Percentiles rank a stretch among this genome's conserved stretches.
These are phyloP conservation scores for Calonectris borealis DNA, from an alignment of 2,113 vertebrate species.

Conservation along the genomic window DNA sequence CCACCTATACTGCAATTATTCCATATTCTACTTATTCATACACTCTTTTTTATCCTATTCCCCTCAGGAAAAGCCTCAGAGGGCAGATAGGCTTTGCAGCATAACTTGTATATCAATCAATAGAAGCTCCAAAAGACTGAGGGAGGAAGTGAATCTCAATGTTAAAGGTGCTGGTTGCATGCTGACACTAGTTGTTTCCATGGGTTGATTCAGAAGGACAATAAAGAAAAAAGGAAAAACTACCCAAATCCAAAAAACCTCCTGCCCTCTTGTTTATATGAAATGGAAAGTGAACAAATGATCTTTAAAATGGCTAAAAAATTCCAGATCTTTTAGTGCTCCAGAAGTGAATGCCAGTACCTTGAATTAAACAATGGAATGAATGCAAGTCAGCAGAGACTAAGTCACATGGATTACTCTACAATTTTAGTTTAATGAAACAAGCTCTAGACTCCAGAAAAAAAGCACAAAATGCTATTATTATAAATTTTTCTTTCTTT, in stretches of 20 bases:
- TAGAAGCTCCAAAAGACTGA: neutral
- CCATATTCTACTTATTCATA: neutral
- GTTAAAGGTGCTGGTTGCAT: neutral
- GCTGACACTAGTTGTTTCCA: neutral
- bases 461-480: neutral
- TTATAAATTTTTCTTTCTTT: neutral
- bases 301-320: neutral
- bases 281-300: neutral
- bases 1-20: neutral
- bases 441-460: neutral
- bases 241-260: too few relatives aligned
- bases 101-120: neutral
- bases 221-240: neutral
- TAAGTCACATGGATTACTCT: neutral
- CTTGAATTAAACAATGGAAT: neutral
- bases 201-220: neutral
- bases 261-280: neutral
- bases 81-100: neutral
- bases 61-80: neutral
- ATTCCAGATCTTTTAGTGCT: neutral
- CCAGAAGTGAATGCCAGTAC: neutral
- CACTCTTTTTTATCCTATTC: neutral
- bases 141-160: neutral
- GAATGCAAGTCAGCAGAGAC: neutral
- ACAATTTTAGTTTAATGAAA: neutral